Conservation (phyloP, 2,888 invertebrate genomes). For the Erynnis tages region DNA sequence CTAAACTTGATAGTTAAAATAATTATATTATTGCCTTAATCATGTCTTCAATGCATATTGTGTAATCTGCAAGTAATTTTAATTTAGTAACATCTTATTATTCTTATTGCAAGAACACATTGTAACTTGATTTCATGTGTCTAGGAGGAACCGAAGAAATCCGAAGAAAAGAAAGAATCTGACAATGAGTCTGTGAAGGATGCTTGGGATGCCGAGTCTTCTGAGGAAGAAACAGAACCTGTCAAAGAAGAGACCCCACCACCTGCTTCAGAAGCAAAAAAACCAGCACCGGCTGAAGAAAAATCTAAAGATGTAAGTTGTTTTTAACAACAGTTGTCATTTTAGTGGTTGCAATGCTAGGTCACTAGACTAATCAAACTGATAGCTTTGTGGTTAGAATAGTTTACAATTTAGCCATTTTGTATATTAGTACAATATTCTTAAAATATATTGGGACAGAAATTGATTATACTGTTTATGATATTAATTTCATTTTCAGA, state of each 20-base stretch:
- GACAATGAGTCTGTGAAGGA: constrained; percentile 87
- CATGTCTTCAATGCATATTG: too few relatives aligned
- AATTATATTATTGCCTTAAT: too few relatives aligned
- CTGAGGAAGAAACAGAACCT: constrained; percentile 71
- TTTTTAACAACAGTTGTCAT: background rate
- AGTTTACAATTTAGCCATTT: too few relatives aligned
- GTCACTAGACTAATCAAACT: too few relatives aligned
- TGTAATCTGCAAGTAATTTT: too few relatives aligned
- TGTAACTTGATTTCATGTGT: background rate
- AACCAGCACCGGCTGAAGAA: constrained; percentile 36
- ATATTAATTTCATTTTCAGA: constrained; percentile 43
- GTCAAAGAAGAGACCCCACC: constrained; percentile 45
- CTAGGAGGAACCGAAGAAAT: constrained; percentile 54
- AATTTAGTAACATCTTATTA: too few relatives aligned
- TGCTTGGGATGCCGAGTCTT: constrained; percentile 91
- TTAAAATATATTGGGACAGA: too few relatives aligned
- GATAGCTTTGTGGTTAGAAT: too few relatives aligned
- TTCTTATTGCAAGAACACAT: too few relatives aligned
- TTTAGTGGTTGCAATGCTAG: background rate
- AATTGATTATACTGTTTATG: too few relatives aligned
- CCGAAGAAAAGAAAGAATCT: constrained; percentile 52
- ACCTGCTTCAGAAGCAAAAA: constrained; percentile 41
- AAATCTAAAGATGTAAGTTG: constrained; percentile 48
- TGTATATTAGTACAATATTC: too few relatives aligned
- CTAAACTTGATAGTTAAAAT: too few relatives aligned